phyloP scores from a whole-genome alignment of 2,113 vertebrate genomes.

The Bothrops jararaca region DNA sequence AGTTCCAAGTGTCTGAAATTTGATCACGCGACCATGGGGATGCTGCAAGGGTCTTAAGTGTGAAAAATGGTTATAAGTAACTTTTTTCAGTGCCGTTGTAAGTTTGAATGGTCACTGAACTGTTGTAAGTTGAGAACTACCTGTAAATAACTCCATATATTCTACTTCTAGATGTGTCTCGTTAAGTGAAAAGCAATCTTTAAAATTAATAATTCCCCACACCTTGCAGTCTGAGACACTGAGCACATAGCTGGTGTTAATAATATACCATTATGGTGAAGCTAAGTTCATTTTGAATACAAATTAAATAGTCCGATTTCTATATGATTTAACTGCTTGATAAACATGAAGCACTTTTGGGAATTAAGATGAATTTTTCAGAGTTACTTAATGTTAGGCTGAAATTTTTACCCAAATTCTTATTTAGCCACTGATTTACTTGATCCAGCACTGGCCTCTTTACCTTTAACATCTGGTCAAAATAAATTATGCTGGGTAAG shows the following conservation, averaged over 20 bases:
- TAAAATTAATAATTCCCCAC: not conserved
- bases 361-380: slow-evolving; percentile 19
- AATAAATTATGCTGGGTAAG: not conserved
- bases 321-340: not conserved
- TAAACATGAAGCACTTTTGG: not conserved
- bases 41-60: not conserved
- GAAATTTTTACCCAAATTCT: not conserved
- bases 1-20: not conserved
- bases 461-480: not conserved
- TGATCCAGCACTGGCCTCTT: not conserved
- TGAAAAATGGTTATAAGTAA: not conserved
- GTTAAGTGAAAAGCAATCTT: slow-evolving; percentile 15
- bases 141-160: not conserved
- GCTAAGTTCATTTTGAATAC: slow-evolving; percentile 7
- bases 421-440: slow-evolving; percentile 9
- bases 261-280: not conserved
- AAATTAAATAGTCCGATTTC: not conserved
- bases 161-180: not conserved
- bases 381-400: not conserved
- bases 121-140: not conserved
- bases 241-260: not conserved
- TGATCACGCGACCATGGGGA: not conserved
- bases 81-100: not conserved
- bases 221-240: not conserved
- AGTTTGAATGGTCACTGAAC: not conserved